Conservation (phyloP, 2,797 vertebrate species). For the Myoxocephalus aenaeus region DNA sequence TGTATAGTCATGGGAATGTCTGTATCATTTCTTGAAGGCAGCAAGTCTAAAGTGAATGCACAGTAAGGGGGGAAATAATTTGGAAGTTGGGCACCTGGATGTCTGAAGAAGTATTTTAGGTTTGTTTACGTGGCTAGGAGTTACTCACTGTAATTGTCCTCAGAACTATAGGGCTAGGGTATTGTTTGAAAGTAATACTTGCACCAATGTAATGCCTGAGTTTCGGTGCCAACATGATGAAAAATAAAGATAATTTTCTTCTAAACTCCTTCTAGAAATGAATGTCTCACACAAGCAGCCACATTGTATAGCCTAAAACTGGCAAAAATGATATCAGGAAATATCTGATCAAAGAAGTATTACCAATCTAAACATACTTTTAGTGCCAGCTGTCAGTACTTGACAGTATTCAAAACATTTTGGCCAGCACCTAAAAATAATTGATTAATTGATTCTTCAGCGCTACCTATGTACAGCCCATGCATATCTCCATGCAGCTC, state of each 20-base stretch:
- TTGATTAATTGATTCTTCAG: neutral
- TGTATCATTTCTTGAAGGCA: neutral
- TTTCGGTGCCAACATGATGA: neutral
- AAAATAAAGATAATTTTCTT: neutral
- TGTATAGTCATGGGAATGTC: neutral
- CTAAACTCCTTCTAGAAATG: neutral
- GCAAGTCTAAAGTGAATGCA: conserved; percentile 2
- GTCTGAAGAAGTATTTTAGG: neutral
- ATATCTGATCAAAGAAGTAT: neutral
- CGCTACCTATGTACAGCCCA: neutral
- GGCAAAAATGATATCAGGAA: neutral
- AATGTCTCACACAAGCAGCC: neutral
- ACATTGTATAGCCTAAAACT: neutral
- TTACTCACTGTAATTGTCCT: neutral
- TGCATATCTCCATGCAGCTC: neutral
- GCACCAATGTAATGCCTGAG: neutral
- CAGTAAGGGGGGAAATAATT: neutral
- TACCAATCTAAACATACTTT: neutral
- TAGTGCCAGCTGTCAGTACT: neutral
- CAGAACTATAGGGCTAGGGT: neutral
- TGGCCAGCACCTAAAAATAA: neutral
- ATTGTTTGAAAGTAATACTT: neutral
- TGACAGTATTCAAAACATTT: neutral
- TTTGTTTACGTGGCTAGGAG: neutral
- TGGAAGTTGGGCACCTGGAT: neutral